Base-by-base conservation (phyloP, 2,888 invertebrate genomes). In the Lithosia quadra region DNA sequence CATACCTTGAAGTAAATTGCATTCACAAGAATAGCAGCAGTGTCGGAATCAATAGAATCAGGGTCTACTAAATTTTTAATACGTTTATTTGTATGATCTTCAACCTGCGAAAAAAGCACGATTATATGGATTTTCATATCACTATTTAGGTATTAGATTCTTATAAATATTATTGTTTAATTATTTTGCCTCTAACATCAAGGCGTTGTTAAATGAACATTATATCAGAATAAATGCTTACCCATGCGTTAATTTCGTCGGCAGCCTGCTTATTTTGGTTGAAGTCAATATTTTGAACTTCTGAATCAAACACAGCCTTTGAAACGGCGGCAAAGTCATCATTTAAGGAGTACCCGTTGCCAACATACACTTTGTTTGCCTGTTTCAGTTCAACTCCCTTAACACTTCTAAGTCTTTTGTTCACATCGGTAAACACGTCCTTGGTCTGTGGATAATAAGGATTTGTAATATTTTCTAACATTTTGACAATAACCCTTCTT, bases 1-100 rank as follows among this genome's bases (percentile, higher is more conserved):
- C 21, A 34, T 82, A 95, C 96, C 93, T 98, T 98, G 91, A 98
- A 98, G 86, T 98, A 98, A 59, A 98, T 96, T 0, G 98, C 98
- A 88, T 98, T 98, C 1, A 98, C 96, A 10, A 98, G 95, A 1
- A 98, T 96, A 73, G 97, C 91, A 57, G 96, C 92, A 0, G 98
- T 97, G 0, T 84, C 73, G 0, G 13, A 53, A 79, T 89, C 81
- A 2, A 98, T 83, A 72, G 92, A 87, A 28, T 89, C 92, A 0
- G 96, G 64, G 0, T 91, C 82, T 57, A 99, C 92, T 15, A 99
- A 93, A 77, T 93, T 80, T 73, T 93, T 92, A 70, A 94, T 94
- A 67, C 87, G 90, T 39, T 92, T 75, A 74, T 93, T 93, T 2
- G 94, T 95, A 71, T 93, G 85, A 0, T 88, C 84, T 86, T 93